Evolutionary conservation across 2,113 vertebrate species (phyloP).

Genomic region (Carlito syrichta): DNA sequence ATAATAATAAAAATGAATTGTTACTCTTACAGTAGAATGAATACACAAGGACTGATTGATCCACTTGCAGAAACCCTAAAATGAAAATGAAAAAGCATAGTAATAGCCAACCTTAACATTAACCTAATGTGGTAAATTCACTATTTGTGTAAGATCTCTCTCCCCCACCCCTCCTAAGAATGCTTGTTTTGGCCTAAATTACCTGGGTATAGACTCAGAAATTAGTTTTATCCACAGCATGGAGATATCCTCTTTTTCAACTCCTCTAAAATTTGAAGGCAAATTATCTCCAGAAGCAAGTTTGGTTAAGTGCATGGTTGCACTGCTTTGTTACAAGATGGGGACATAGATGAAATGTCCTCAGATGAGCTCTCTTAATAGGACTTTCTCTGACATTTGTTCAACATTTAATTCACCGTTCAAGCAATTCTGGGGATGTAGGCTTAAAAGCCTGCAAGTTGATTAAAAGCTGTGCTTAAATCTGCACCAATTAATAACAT

Average conservation of each 20-base stretch:
- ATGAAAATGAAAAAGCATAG: conserved; percentile 75
- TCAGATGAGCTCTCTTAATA: conserved; percentile 9
- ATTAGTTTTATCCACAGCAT: background rate
- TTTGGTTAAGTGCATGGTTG: background rate
- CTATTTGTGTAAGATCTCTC: background rate
- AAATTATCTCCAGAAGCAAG: background rate
- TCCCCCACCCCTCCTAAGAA: background rate
- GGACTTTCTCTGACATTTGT: conserved; percentile 55
- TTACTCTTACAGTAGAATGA: conserved; percentile 60
- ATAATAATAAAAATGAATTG: conserved; percentile 78
- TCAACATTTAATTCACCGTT: conserved; percentile 59
- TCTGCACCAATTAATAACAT: conserved; percentile 78
- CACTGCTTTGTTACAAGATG: background rate
- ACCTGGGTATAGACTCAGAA: background rate
- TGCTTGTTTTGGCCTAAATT: conserved; percentile 24
- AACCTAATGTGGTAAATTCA: background rate
- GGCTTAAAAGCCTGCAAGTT: conserved; percentile 71
- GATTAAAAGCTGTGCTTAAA: conserved; percentile 78
- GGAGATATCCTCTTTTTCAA: background rate
- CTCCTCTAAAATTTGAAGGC: background rate
- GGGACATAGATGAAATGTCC: background rate
- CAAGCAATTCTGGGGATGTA: conserved; percentile 43
- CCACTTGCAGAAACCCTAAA: conserved; percentile 68
- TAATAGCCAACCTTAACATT: conserved; percentile 60
- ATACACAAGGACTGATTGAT: conserved; percentile 69